Evolutionary conservation across 2,888 invertebrate species (phyloP).

Genomic region (Tiliacea citrago): DNA sequence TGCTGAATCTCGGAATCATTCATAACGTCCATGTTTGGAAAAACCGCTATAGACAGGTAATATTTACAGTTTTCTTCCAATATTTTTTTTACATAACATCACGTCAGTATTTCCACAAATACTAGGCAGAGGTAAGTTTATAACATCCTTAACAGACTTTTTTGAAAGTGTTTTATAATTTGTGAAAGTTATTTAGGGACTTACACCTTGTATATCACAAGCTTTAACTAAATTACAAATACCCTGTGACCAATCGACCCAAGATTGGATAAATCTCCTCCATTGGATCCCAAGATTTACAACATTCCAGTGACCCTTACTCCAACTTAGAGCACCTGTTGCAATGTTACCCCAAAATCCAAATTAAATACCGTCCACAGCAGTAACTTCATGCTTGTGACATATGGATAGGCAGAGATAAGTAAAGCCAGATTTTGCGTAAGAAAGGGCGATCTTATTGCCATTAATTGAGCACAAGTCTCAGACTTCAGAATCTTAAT

Average conservation of each 20-base stretch:
- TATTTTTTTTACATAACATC: too few species aligned
- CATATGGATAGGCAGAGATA: too few species aligned
- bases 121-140: neutral
- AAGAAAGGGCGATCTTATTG: neutral
- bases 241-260: conserved; percentile 1
- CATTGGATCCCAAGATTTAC: conserved; percentile 4
- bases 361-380: neutral
- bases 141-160: neutral
- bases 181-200: neutral
- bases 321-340: conserved; percentile 15
- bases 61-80: neutral
- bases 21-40: neutral
- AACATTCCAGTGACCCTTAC: conserved; percentile 7
- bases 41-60: neutral
- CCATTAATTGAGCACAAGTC: neutral
- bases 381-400: neutral
- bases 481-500: too few species aligned
- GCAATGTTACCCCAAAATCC: conserved; percentile 15
- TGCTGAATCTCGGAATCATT: neutral
- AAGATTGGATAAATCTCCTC: conserved; percentile 9
- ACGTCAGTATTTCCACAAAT: neutral
- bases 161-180: neutral
- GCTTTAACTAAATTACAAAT: conserved; percentile 4
- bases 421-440: neutral
- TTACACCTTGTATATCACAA: neutral